A percentile compares a stretch with the other conserved stretches of the same genome.
Conservation (phyloP, 2,888 invertebrate genomes). For the Synergus japonicus region DNA sequence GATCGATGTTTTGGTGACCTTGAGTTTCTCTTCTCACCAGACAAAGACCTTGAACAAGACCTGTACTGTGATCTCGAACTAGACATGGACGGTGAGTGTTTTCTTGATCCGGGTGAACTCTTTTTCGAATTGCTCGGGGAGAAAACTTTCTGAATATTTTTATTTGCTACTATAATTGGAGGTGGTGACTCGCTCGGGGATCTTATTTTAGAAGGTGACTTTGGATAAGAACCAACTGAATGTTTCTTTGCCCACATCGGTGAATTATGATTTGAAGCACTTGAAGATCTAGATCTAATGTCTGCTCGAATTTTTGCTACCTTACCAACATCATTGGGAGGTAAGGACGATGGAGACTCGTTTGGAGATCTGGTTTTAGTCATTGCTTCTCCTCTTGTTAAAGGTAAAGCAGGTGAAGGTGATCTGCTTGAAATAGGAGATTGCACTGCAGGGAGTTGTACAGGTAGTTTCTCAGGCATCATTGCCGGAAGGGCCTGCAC, state of each 20-base stretch:
- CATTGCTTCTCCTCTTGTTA: constrained; percentile 70
- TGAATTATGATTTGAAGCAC: constrained; percentile 50
- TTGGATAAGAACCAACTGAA: constrained; percentile 42
- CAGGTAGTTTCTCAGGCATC: constrained; percentile 36
- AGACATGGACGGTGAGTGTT: constrained; percentile 52
- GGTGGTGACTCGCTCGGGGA: constrained; percentile 50
- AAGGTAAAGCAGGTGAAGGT: constrained; percentile 71
- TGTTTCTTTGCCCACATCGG: constrained; percentile 48
- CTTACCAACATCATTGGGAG: constrained; percentile 42
- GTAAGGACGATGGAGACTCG: constrained; percentile 63
- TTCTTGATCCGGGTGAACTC: constrained; percentile 54
- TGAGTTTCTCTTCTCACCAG: constrained; percentile 67
- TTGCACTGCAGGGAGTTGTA: constrained; percentile 57
- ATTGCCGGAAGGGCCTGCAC: constrained; percentile 50
- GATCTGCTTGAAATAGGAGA: constrained; percentile 71
- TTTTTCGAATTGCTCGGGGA: constrained; percentile 56
- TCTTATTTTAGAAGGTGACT: constrained; percentile 47
- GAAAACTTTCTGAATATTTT: background rate
- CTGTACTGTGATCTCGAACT: constrained; percentile 61
- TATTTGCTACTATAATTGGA: background rate
- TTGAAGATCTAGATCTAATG: constrained; percentile 55
- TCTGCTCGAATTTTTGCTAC: background rate
- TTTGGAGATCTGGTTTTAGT: constrained; percentile 66
- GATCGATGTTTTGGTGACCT: constrained; percentile 59
- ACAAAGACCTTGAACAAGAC: constrained; percentile 67